These are phyloP conservation scores for Adrianichthys oophorus DNA, from an alignment of 2,797 vertebrate species.

Conservation along the genomic window DNA sequence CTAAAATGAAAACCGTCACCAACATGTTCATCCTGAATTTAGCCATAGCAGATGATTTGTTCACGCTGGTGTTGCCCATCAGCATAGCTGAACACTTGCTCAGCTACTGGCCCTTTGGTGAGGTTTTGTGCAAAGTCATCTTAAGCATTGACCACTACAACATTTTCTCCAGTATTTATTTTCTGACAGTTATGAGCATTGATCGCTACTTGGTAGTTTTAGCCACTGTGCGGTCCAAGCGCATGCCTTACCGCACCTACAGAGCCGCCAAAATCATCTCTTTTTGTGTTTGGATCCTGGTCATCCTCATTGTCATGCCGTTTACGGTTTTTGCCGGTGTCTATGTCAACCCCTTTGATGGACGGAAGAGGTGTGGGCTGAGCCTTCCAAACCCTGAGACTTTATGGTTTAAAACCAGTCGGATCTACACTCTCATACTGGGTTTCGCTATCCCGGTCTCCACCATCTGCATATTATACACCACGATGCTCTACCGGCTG, in stretches of 20 bases:
- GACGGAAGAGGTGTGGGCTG: slow-evolving; percentile 83
- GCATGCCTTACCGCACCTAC: slow-evolving; percentile 81
- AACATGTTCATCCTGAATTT: slow-evolving; percentile 89
- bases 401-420: slow-evolving; percentile 85
- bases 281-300: slow-evolving; percentile 83
- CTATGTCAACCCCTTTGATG: slow-evolving; percentile 63
- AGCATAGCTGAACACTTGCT: slow-evolving; percentile 85
- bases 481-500: slow-evolving; percentile 84
- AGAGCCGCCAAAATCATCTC: slow-evolving; percentile 81
- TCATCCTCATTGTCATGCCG: slow-evolving; percentile 83
- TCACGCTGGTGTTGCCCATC: slow-evolving; percentile 84
- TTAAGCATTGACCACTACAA: slow-evolving; percentile 87
- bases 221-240: slow-evolving; percentile 81
- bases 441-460: slow-evolving; percentile 86
- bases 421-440: slow-evolving; percentile 83
- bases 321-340: slow-evolving; percentile 84
- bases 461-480: slow-evolving; percentile 84
- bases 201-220: slow-evolving; percentile 85
- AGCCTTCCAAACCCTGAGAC: slow-evolving; percentile 84
- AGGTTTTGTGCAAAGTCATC: slow-evolving; percentile 85
- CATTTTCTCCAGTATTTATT: slow-evolving; percentile 89
- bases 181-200: slow-evolving; percentile 86
- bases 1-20: slow-evolving; percentile 89
- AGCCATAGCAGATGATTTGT: slow-evolving; percentile 84
- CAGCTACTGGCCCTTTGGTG: slow-evolving; percentile 86